Evolutionary conservation across 2,797 vertebrate genomes (phyloP).

Genomic region (Euphonia xanthogaster): DNA sequence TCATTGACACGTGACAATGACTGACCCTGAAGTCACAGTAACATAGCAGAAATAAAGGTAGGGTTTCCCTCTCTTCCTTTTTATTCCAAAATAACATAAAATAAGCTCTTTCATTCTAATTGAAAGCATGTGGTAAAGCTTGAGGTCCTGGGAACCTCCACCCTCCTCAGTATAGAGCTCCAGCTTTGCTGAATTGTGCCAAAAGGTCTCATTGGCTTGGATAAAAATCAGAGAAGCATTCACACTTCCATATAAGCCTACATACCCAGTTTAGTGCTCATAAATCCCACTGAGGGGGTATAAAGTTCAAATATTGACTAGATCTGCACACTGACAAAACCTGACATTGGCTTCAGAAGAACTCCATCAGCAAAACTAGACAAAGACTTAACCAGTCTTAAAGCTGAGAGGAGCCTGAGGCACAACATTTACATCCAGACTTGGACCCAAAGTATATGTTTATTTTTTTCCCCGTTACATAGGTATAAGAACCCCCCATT

Average conservation of each 20-base stretch:
- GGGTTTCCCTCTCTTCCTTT: not conserved
- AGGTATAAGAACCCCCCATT: not conserved
- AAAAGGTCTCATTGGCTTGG: slow-evolving; percentile 41
- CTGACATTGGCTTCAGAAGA: slow-evolving; percentile 15
- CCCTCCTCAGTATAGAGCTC: not conserved
- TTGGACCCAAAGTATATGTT: not conserved
- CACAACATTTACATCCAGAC: slow-evolving; percentile 13
- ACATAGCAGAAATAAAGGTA: not conserved
- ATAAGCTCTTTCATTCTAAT: slow-evolving; percentile 11
- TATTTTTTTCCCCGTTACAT: slow-evolving; percentile 25
- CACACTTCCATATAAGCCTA: slow-evolving; percentile 59
- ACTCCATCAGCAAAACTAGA: not conserved
- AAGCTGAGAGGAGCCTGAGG: slow-evolving; percentile 2
- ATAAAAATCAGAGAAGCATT: slow-evolving; percentile 50
- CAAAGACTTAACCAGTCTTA: slow-evolving; percentile 22
- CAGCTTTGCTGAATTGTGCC: not conserved
- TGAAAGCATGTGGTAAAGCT: slow-evolving; percentile 26
- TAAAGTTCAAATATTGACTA: slow-evolving; percentile 59
- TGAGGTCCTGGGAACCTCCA: not conserved
- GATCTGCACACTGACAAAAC: slow-evolving; percentile 50
- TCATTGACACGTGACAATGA: not conserved
- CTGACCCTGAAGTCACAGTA: not conserved
- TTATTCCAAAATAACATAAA: not conserved
- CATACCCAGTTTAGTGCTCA: slow-evolving; percentile 18
- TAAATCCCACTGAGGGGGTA: slow-evolving; percentile 46